Base-by-base conservation (phyloP, 2,888 invertebrate genomes). In the Pyrrhia umbra region DNA sequence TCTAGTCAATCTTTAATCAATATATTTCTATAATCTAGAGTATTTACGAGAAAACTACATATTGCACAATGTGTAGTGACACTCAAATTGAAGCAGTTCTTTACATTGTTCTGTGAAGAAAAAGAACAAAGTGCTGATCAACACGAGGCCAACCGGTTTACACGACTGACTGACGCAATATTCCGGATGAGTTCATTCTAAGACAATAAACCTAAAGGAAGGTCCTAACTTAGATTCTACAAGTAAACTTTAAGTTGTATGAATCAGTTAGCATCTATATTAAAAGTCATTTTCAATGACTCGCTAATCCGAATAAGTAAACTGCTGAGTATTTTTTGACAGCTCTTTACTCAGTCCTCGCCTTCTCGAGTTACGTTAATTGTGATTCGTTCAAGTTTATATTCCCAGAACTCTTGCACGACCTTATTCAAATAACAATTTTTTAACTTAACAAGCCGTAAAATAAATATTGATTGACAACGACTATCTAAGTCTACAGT, bases 131-230 rank as follows among this genome's bases (percentile, higher is more conserved):
- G 70, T 76, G 71, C 72, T 84, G 77, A 83, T 82, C 70, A 59
- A 69, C 57, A 66, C 90, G 85, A 91, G 91, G 91, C 79, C 87
- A 82, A 82, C 85, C 64, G 66, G 80, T 82, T 72, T 74, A 59
- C 69, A 72, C 58, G 68, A 72, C 76, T 62, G 64, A 73, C 77
- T 92, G 90, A 90, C 89, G 91, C 85, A 90, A 91, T 84, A 79
- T 66, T 57, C 65, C 79, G 81, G 87, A 89, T 91, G 90, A 91
- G 87, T 90, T 90, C 88, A 90, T 86, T 82, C 81, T 77, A 78
- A 81, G 71, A 86, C 86, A 86, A 85, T 85, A 80, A 79, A 54
- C 49, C 57, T 43, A 34, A 52, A 18, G 43, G 40, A 20, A 43
- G n/a, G n/a, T n/a, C n/a, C 27, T 51, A 37, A 27, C 51, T 42